phyloP scores from a whole-genome alignment of 2,888 invertebrate genomes.

The Aromia moschata region DNA sequence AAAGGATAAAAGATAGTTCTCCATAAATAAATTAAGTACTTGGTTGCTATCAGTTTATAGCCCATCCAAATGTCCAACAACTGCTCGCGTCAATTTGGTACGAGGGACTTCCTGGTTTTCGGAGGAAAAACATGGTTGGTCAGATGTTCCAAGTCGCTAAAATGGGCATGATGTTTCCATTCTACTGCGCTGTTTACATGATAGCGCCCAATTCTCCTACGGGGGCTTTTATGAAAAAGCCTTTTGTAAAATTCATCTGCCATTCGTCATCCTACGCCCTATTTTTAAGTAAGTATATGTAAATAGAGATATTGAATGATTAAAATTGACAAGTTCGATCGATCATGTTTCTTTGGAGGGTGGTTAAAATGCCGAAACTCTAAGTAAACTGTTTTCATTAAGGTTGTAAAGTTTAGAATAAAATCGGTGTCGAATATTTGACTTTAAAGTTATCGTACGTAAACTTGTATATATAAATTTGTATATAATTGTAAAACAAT shows the following conservation, averaged over 20 bases:
- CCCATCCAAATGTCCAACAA: conserved; percentile 95
- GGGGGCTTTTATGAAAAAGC: conserved; percentile 93
- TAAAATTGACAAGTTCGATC: too few species aligned
- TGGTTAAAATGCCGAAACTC: too few species aligned
- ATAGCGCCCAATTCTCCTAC: conserved; percentile 87
- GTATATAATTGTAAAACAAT: too few species aligned
- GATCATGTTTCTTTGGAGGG: too few species aligned
- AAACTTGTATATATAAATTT: too few species aligned
- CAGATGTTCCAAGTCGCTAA: conserved; percentile 85
- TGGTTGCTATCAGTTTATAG: conserved; percentile 57
- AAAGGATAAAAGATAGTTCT: too few species aligned
- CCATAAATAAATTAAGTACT: too few species aligned
- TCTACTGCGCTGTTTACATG: conserved; percentile 93
- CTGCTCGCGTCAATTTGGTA: conserved; percentile 93
- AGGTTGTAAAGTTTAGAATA: too few species aligned
- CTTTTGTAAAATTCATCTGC: conserved; percentile 98
- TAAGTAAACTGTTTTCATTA: too few species aligned
- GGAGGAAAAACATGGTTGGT: conserved; percentile 88
- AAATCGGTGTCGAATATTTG: too few species aligned
- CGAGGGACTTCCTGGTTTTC: conserved; percentile 93
- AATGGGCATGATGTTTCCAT: conserved; percentile 90
- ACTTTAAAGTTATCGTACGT: too few species aligned
- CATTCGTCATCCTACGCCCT: conserved; percentile 96
- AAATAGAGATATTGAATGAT: too few species aligned
- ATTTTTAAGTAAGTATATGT: conserved; percentile 89